Evolutionary conservation across 2,113 vertebrate species (phyloP), one percentile per base, ranked within the genome.

Genomic region (Halcyon senegalensis): DNA sequence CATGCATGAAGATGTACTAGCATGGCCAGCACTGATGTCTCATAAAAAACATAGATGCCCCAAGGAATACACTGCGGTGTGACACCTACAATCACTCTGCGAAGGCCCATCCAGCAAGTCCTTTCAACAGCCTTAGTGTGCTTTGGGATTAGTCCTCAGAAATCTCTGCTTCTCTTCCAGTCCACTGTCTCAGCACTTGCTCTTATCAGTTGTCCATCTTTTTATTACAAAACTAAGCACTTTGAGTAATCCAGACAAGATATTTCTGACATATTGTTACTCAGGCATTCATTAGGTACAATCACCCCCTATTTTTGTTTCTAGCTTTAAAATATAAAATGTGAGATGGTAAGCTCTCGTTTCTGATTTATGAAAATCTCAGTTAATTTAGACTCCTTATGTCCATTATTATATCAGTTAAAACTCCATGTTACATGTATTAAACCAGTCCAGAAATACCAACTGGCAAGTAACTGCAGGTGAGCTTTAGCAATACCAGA

Each of bases 41-140:
- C 37, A 25, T 9, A 7, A 39, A 51, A n/a, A 24, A 2, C 1
- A 1, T 8, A 16, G 18, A 1, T 55, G 6, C 25, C n/a, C 21
- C 19, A 37, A 33, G 10, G 8, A 83, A 35, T 16, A 37, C 13
- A 13, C 8, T 68, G 15, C 21, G 67, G 18, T n/a, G 56, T 58
- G 25, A 68, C 35, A 39, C 6, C 28, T 21, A 7, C 8, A n/a
- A 2, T 39, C 28, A 44, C 11, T 37, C 20, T 44, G 30, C 17
- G 24, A 67, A 55, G 19, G 23, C 41, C 19, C 28, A 63, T 23
- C 4, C 17, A 53, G 13, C 21, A 81, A 24, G 15, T 60, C 14
- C 10, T 74, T 78, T 44, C 39, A 67, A 6, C 24, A 62, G 37
- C 10, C 11, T 43, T 48, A 20, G 11, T 53, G 16, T 39, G 35